Percentiles rank a stretch among this genome's conserved stretches.
Evolutionary conservation across 2,113 vertebrate species (phyloP).

Genomic region (Stercorarius parasiticus): DNA sequence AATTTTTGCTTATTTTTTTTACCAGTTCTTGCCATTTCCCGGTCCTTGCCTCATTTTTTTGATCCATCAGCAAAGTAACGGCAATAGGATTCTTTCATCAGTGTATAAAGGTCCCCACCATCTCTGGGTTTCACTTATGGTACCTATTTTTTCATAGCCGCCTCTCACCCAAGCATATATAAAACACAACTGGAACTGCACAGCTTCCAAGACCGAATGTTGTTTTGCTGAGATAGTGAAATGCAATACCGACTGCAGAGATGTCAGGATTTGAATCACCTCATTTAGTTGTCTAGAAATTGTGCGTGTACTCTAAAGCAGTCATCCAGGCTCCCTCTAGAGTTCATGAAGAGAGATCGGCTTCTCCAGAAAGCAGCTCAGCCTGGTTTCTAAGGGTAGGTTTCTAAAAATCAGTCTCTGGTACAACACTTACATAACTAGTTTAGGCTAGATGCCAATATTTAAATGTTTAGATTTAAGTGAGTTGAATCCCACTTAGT

Average conservation of each 20-base stretch:
- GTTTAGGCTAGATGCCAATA: neutral
- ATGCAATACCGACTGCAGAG: neutral
- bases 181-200: neutral
- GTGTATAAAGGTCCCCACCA: neutral
- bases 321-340: constrained; percentile 41
- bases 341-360: neutral
- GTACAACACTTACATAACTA: neutral
- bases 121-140: neutral
- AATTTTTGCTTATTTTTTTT: neutral
- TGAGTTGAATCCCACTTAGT: neutral
- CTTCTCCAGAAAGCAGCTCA: neutral
- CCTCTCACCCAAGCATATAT: neutral
- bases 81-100: neutral
- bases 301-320: neutral
- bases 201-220: neutral
- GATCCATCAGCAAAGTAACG: neutral
- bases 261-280: neutral
- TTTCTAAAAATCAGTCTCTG: neutral
- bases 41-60: neutral
- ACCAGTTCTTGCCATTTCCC: neutral
- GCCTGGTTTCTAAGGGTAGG: neutral
- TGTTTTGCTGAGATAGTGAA: neutral
- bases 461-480: neutral
- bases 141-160: neutral
- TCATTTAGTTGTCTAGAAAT: neutral